These are phyloP conservation scores for Ptiloglossa arizonensis DNA, from an alignment of 1,140 invertebrate species.

Conservation along the genomic window DNA sequence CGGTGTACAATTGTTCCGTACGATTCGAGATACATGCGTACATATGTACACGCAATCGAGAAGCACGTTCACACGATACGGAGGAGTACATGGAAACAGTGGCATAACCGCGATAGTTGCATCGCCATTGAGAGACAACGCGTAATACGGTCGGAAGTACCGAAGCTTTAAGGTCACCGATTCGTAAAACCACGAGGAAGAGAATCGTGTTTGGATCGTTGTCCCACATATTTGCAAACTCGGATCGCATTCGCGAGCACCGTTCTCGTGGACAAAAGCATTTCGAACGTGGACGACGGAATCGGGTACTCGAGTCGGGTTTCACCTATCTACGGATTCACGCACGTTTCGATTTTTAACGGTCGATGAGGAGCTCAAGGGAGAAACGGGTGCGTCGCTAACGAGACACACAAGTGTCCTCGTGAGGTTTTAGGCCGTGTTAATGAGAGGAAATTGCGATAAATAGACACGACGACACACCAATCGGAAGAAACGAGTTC, in stretches of 20 bases:
- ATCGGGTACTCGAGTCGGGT: neutral
- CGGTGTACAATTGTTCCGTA: constrained; percentile 9
- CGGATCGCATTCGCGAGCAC: neutral
- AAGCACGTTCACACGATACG: neutral
- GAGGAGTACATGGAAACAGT: neutral
- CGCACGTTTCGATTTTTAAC: constrained; percentile 40
- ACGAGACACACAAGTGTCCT: constrained; percentile 44
- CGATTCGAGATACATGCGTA: neutral
- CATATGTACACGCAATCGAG: too few relatives aligned
- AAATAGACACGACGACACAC: constrained; percentile 33
- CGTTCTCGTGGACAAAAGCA: too few relatives aligned
- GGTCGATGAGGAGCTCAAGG: constrained; percentile 21
- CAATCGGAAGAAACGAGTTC: neutral
- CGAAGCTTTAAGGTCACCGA: constrained; percentile 23
- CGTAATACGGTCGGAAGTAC: constrained; percentile 3
- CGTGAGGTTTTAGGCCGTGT: constrained; percentile 44
- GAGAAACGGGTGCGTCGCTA: constrained; percentile 37
- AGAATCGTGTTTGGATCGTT: constrained; percentile 24
- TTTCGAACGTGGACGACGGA: too few relatives aligned
- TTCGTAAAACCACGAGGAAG: too few relatives aligned
- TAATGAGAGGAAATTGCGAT: constrained; percentile 42
- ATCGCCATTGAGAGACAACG: neutral
- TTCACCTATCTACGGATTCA: neutral
- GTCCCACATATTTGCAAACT: constrained; percentile 46
- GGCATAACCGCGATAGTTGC: neutral